Conservation (phyloP, 2,113 vertebrate genomes). For the Mesoclemmys tuberculata region DNA sequence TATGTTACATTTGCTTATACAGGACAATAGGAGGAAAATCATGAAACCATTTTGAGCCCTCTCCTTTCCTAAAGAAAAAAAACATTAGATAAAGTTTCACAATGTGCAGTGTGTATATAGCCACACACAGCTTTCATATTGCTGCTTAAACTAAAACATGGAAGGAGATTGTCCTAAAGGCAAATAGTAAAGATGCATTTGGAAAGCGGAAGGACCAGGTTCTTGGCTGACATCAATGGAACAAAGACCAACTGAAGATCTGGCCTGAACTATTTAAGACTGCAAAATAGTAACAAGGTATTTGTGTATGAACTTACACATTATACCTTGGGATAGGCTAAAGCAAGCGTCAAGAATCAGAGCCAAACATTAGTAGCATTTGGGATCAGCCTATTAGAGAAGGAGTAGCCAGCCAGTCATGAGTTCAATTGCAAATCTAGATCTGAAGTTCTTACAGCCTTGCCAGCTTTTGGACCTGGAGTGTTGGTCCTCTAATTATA, state of each 20-base stretch:
- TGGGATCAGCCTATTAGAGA: conserved; percentile 32
- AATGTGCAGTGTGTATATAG: neutral
- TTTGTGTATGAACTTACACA: conserved; percentile 37
- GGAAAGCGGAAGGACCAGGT: neutral
- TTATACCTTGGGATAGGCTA: neutral
- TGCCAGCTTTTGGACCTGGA: neutral
- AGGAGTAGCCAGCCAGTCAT: neutral
- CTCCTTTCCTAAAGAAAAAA: neutral
- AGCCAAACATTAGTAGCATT: neutral
- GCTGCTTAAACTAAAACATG: neutral
- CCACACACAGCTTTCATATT: neutral
- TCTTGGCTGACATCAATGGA: neutral
- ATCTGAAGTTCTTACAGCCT: neutral
- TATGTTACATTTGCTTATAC: conserved; percentile 39
- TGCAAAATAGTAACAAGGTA: conserved; percentile 36
- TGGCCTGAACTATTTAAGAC: neutral
- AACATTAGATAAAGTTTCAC: neutral
- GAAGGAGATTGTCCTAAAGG: neutral
- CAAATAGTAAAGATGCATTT: neutral
- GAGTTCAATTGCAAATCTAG: neutral
- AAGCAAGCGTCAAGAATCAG: neutral
- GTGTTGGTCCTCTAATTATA: rapidly evolving
- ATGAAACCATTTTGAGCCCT: neutral
- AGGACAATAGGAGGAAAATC: conserved; percentile 37
- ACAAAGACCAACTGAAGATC: conserved; percentile 9